Percentiles rank a stretch among this genome's conserved stretches.
Conservation (phyloP, 2,797 vertebrate genomes). For the Hypotaenidia okinawae region DNA sequence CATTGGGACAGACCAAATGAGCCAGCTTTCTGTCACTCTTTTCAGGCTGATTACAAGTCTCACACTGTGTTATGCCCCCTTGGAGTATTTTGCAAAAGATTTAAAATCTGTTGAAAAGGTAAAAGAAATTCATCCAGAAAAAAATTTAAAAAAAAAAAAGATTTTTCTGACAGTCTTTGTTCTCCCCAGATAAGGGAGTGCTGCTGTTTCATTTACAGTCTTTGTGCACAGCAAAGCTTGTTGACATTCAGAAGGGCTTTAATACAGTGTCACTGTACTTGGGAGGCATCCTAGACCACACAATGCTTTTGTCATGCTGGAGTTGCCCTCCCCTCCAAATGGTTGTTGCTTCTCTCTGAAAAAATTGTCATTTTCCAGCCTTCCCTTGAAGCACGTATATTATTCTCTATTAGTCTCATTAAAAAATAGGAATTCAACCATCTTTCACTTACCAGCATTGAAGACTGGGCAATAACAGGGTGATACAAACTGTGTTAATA, state of each 20-base stretch:
- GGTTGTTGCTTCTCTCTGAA: neutral
- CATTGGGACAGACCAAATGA: conserved; percentile 42
- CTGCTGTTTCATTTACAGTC: conserved; percentile 43
- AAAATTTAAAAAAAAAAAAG: neutral
- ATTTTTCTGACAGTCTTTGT: conserved; percentile 52
- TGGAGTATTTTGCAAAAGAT: conserved; percentile 60
- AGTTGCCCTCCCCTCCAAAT: neutral
- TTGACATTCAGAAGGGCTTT: conserved; percentile 18
- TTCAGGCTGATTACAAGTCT: conserved; percentile 62
- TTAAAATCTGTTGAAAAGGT: conserved; percentile 48
- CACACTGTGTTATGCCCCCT: conserved; percentile 12
- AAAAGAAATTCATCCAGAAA: conserved; percentile 29
- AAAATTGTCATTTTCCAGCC: neutral
- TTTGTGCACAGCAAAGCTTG: neutral
- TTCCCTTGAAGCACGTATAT: neutral
- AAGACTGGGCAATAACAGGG: neutral
- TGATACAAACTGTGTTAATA: conserved; percentile 3
- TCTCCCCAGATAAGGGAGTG: conserved; percentile 38
- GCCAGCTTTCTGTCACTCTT: conserved; percentile 67
- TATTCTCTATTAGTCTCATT: neutral
- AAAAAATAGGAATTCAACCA: neutral
- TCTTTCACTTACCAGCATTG: neutral
- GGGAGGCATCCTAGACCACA: neutral
- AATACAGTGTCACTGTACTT: neutral
- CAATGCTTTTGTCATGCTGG: neutral